phyloP scores from a whole-genome alignment of 2,888 invertebrate species.

The Carcina quercana region DNA sequence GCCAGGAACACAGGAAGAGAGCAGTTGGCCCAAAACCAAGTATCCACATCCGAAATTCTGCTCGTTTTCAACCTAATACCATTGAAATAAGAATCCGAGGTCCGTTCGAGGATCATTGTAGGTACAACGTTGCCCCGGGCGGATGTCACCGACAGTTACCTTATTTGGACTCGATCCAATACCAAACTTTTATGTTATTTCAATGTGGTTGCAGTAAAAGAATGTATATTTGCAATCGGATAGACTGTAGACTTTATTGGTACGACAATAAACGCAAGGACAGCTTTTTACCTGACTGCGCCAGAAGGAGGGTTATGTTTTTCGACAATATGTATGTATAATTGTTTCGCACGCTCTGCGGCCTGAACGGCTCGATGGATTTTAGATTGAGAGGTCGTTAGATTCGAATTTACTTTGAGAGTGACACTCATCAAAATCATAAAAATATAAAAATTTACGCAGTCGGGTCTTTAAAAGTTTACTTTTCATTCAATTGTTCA shows the following conservation, averaged over 20 bases:
- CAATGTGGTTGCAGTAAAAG: slow-evolving; percentile 60
- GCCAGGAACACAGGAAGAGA: slow-evolving; percentile 48
- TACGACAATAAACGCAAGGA: too few species aligned
- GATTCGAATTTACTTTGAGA: too few species aligned
- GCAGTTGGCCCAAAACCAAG: slow-evolving; percentile 39
- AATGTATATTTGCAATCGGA: slow-evolving; percentile 38
- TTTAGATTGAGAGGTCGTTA: too few species aligned
- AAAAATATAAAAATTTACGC: too few species aligned
- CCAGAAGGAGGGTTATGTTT: too few species aligned
- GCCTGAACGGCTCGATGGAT: too few species aligned
- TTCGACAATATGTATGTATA: too few species aligned
- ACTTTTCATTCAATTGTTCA: too few species aligned
- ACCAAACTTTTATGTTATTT: slow-evolving; percentile 66
- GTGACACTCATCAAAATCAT: too few species aligned
- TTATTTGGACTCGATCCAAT: slow-evolving; percentile 69
- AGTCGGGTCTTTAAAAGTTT: too few species aligned
- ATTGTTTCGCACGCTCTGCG: too few species aligned
- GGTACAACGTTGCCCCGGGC: slow-evolving; percentile 41
- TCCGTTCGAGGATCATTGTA: slow-evolving; percentile 22
- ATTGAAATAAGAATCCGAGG: slow-evolving; percentile 21
- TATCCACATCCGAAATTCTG: slow-evolving; percentile 16
- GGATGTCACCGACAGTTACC: slow-evolving; percentile 66
- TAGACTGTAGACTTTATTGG: slow-evolving; percentile 27
- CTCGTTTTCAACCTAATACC: slow-evolving; percentile 31
- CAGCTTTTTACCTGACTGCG: too few species aligned